Evolutionary conservation across 2,113 vertebrate species (phyloP), one percentile per base, ranked within the genome.

Genomic region (Anhinga rufa): DNA sequence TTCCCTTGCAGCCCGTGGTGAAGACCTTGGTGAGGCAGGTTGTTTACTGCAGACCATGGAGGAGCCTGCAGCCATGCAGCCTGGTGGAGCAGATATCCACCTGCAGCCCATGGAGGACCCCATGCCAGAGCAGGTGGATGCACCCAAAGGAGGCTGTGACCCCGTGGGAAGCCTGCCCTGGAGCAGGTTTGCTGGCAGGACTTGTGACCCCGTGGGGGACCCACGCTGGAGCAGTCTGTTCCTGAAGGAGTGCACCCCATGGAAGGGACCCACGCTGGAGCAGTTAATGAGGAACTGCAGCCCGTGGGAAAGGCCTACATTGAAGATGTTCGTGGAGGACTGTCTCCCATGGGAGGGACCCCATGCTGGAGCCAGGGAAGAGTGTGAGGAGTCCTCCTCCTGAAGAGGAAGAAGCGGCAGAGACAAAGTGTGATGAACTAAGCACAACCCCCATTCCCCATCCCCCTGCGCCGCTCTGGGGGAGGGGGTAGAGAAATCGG

Each of bases 401-500:
- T 25, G 58, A 60, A 34, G 34, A 60, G 34, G n/a, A 60, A 60
- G n/a, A 34, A 36, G n/a, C 22, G 4, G 58, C 58, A 60, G 58
- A 16, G 22, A 16, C n/a, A 15, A 8, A 1, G 20, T 58, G 57
- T 22, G 20, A n/a, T n/a, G 57, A n/a, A n/a, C 34, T 60, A 34
- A 36, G 34, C 7, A 0, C 58, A 36, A 25, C 14, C 10, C 15
- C 7, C 9, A 17, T 36, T 61, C 58, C 34, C 58, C 9, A 3
- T 60, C 21, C 34, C 22, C 22, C 14, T 36, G 22, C 0, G 2
- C n/a, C 0, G 13, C 58, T 61, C 1, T 0, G 9, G n/a, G 14
- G 58, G n/a, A 60, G 22, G 34, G 36, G n/a, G n/a, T 17, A 60
- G n/a, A 60, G n/a, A 60, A 58, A 8, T 61, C 2, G 4, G 22